Evolutionary conservation across 92 coral and sea anemone species (phyloP).

Genomic region (Bergia sp.): DNA sequence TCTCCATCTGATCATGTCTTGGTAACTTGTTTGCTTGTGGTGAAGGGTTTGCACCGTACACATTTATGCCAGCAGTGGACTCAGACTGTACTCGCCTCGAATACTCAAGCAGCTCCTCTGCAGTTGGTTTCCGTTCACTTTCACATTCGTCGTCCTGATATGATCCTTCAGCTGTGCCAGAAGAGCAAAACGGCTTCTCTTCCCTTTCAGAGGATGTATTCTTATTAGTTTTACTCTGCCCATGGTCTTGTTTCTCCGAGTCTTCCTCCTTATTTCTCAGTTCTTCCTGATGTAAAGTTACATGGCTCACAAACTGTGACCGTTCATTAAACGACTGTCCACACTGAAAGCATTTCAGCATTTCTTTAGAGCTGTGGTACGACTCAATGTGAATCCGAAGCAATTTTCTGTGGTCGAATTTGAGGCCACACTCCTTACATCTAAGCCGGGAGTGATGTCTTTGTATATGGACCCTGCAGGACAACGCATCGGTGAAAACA

Average conservation of each 20-base stretch:
- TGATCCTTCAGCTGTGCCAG: conserved; percentile 35
- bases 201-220: conserved; percentile 24
- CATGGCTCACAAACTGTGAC: conserved; percentile 78
- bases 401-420: conserved; percentile 86
- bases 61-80: neutral
- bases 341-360: conserved; percentile 83
- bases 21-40: neutral
- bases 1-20: neutral
- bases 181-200: conserved; percentile 25
- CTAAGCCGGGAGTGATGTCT: conserved; percentile 78
- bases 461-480: conserved; percentile 73
- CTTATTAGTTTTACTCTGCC: conserved; percentile 3
- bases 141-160: conserved; percentile 4
- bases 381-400: conserved; percentile 86
- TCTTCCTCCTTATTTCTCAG: conserved; percentile 39
- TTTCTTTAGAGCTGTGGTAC: conserved; percentile 77
- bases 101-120: conserved; percentile 25
- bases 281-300: conserved; percentile 79
- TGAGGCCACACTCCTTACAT: conserved; percentile 85
- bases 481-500: conserved; percentile 65
- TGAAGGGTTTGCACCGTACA: neutral
- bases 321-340: conserved; percentile 81
- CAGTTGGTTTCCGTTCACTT: conserved; percentile 42
- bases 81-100: neutral
- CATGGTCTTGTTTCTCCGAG: conserved; percentile 23